Percentiles rank a stretch among this genome's conserved stretches.
Evolutionary conservation across 2,113 vertebrate genomes (phyloP).

Genomic region (Tympanuchus pallidicinctus): DNA sequence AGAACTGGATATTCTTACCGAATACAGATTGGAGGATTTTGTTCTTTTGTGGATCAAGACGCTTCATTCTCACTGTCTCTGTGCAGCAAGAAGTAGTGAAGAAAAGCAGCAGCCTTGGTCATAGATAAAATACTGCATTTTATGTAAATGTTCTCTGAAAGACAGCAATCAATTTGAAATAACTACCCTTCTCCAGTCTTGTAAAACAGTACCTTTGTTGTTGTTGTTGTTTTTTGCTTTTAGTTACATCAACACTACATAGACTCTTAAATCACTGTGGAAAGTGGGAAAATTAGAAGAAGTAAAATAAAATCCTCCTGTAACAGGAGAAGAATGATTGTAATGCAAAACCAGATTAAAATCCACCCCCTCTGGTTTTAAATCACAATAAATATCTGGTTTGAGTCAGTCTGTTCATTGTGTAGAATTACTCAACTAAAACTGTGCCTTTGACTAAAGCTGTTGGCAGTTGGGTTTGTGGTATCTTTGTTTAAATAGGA

Average conservation of each 20-base stretch:
- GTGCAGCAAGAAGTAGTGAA: background rate
- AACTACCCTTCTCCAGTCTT: background rate
- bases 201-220: background rate
- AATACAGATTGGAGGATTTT: background rate
- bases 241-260: background rate
- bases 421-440: background rate
- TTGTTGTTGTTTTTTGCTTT: background rate
- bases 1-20: background rate
- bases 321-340: background rate
- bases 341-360: constrained; percentile 5
- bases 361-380: background rate
- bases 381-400: background rate
- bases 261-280: background rate
- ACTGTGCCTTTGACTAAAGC: background rate
- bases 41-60: background rate
- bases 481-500: constrained; percentile 6
- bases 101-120: background rate
- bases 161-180: background rate
- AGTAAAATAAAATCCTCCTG: background rate
- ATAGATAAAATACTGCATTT: background rate
- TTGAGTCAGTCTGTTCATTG: background rate
- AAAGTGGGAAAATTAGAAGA: background rate
- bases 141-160: background rate
- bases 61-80: background rate
- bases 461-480: background rate